Percentiles rank a stretch among this genome's conserved stretches.
Conservation (phyloP, 2,888 invertebrate species). For the Bimastos eiseni region DNA sequence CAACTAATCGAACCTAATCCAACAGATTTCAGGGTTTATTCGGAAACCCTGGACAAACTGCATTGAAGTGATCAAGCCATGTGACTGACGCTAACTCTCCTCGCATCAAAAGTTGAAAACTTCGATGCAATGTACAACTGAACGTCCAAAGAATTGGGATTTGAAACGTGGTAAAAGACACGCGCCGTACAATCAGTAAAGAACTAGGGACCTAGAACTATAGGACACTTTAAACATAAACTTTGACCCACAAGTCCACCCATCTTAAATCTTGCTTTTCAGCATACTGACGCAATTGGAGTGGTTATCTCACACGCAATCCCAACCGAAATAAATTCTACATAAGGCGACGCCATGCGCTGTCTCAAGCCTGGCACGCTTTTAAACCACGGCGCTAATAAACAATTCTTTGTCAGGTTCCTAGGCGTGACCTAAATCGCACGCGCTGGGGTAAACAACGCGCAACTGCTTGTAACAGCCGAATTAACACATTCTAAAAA, state of each 20-base stretch:
- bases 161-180: background rate
- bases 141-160: background rate
- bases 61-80: no score
- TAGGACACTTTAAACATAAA: background rate
- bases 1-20: no score
- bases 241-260: background rate
- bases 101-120: no score
- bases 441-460: background rate
- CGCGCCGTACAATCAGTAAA: background rate
- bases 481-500: background rate
- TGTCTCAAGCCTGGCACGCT: no score
- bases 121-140: no score
- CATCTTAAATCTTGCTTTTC: background rate
- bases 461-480: background rate
- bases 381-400: background rate
- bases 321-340: background rate
- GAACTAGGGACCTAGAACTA: background rate
- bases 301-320: background rate
- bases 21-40: no score
- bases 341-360: background rate
- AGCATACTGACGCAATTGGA: background rate
- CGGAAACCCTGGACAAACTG: no score
- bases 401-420: background rate
- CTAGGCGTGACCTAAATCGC: background rate
- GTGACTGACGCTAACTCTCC: no score